Percentiles rank a stretch among this genome's conserved stretches.
Evolutionary conservation across 2,113 vertebrate genomes (phyloP).

Genomic region (Cepphus grylle): DNA sequence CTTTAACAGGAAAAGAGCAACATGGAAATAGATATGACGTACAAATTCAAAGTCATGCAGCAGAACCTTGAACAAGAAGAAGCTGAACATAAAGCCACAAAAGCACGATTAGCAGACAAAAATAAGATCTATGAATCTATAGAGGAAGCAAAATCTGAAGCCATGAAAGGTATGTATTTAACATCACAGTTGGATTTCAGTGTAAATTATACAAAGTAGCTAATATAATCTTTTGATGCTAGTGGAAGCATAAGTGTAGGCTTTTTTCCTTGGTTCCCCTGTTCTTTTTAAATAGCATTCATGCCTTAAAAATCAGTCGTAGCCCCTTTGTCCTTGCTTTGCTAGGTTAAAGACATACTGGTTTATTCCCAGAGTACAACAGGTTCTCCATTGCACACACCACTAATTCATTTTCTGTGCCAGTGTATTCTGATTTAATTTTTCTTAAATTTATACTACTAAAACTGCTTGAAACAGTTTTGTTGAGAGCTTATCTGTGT

Average conservation of each 20-base stretch:
- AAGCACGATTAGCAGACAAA: constrained; percentile 92
- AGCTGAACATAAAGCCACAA: constrained; percentile 92
- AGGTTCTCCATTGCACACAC: background rate
- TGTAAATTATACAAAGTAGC: background rate
- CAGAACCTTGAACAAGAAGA: constrained; percentile 95
- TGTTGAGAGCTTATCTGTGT: background rate
- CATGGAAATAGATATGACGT: constrained; percentile 97
- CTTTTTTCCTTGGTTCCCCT: background rate
- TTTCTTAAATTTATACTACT: background rate
- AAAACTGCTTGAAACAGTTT: background rate
- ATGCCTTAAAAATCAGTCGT: background rate
- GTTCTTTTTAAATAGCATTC: background rate
- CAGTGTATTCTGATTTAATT: background rate
- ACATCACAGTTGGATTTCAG: background rate
- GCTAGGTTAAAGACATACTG: background rate
- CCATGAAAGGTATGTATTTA: constrained; percentile 88
- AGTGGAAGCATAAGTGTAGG: background rate
- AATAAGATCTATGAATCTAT: constrained; percentile 97
- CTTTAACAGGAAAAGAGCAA: constrained; percentile 91
- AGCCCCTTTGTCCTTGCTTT: background rate
- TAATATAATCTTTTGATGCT: background rate
- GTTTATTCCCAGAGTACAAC: background rate
- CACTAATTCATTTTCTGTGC: background rate
- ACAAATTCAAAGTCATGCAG: constrained; percentile 95
- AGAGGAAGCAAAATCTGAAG: constrained; percentile 96